phyloP scores from a whole-genome alignment of 2,888 invertebrate genomes.

The Dryobotodes eremita region DNA sequence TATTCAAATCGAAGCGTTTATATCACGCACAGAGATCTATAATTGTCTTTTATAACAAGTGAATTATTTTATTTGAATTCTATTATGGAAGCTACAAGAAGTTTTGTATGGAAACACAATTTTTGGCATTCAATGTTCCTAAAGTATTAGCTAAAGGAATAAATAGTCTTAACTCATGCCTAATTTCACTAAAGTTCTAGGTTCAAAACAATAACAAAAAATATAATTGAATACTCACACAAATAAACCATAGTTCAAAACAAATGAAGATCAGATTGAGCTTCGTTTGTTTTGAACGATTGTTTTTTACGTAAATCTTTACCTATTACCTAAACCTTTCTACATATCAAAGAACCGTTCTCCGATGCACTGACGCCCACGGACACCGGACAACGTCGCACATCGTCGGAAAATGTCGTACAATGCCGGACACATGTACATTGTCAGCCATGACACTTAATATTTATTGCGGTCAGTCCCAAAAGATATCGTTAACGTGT shows the following conservation, averaged over 20 bases:
- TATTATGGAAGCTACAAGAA: not conserved
- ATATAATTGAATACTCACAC: too few relatives aligned
- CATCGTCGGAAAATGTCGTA: conserved; percentile 16
- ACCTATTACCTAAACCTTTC: too few relatives aligned
- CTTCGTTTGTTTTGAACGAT: too few relatives aligned
- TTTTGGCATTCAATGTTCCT: not conserved
- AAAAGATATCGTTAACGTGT: conserved; percentile 57
- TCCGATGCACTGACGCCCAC: not conserved
- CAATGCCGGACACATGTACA: conserved; percentile 45
- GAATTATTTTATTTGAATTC: not conserved
- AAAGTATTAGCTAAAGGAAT: not conserved
- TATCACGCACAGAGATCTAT: conserved; percentile 3
- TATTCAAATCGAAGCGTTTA: conserved; percentile 35
- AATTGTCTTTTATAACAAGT: not conserved
- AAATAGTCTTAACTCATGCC: not conserved
- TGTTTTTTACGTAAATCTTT: too few relatives aligned
- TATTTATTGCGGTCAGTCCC: conserved; percentile 59
- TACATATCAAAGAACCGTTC: conserved; percentile 13
- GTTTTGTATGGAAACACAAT: not conserved
- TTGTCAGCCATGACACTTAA: conserved; percentile 48
- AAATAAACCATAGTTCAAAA: not conserved
- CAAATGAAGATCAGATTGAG: not conserved
- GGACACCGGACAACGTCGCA: not conserved
- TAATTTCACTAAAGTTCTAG: not conserved
- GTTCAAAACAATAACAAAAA: not conserved